Conservation (phyloP, 2,797 vertebrate genomes). For the Aselliscus stoliczkanus region DNA sequence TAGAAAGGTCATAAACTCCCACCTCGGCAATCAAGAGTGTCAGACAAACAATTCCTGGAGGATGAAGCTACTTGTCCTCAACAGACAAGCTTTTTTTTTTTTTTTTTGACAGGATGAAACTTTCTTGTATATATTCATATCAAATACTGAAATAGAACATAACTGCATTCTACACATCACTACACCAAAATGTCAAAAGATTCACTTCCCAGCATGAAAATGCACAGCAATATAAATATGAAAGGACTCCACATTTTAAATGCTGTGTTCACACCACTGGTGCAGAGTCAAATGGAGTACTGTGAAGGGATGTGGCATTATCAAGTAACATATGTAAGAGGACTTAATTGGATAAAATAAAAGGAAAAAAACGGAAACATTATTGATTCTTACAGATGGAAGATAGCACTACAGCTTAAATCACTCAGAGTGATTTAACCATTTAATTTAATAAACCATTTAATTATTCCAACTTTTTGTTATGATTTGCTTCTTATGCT, state of each 20-base stretch:
- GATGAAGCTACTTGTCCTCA: neutral
- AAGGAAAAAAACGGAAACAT: neutral
- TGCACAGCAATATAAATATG: neutral
- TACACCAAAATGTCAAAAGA: conserved; percentile 55
- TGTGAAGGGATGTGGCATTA: neutral
- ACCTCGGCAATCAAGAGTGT: neutral
- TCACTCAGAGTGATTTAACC: neutral
- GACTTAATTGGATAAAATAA: neutral
- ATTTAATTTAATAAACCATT: neutral
- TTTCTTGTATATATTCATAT: neutral
- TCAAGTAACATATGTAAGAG: neutral
- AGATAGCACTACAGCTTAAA: neutral
- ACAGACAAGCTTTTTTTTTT: neutral
- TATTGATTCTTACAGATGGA: neutral
- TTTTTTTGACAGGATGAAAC: conserved; percentile 18
- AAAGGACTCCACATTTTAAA: neutral
- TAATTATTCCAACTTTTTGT: neutral
- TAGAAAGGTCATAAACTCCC: conserved; percentile 44
- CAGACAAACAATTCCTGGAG: neutral
- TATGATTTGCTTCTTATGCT: neutral
- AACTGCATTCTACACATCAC: conserved; percentile 42
- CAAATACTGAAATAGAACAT: conserved; percentile 39
- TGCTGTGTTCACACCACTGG: conserved; percentile 21
- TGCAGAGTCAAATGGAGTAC: neutral
- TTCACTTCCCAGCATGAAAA: conserved; percentile 32